Evolutionary conservation across 1,140 invertebrate genomes (phyloP), one percentile per base, ranked within the genome.

Genomic region (Drosophila virilis): DNA sequence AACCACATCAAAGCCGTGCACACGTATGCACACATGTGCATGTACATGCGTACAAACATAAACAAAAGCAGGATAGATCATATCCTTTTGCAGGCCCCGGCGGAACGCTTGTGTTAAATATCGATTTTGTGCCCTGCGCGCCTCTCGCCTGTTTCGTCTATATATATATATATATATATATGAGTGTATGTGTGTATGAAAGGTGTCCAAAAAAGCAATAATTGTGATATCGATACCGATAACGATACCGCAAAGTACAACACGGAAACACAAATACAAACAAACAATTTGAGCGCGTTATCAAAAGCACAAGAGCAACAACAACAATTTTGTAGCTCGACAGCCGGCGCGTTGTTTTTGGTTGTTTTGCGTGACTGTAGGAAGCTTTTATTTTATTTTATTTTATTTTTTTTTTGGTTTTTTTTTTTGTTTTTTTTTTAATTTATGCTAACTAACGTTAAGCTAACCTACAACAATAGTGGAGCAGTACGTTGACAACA

Each of bases 231-330:
- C 71, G 71, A 72, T 71, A 72, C 38, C 68, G 68, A 73, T 73
- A 68, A 42, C 65, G 65, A 68, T 60, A 52, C 13, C 7, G 32
- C 12, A 37, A 48, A 61, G 12, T 48, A 58, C 42, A 62, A 50
- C 38, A 42, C 51, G 22, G 22, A 57, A 58, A 67, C 46, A 72
- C 54, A 59, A 59, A 60, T 58, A 51, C 52, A 72, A 72, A 51
- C 38, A 72, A 35, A 72, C 54, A 73, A 54, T 73, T 73, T 68
- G 38, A 73, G 70, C 64, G 70, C 64, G 70, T 72, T 72, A 72
- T 72, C 69, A 72, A 72, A 71, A 66, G 62, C 51, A 72, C 69
- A 65, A 37, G 17, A 52, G 17, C 37, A 71, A 71, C 22, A 71
- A 55, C 13, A 71, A 55, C 13, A 71, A 48, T 12, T 52, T 17